phyloP scores from a whole-genome alignment of 2,888 invertebrate genomes.

The Thumatha senex region DNA sequence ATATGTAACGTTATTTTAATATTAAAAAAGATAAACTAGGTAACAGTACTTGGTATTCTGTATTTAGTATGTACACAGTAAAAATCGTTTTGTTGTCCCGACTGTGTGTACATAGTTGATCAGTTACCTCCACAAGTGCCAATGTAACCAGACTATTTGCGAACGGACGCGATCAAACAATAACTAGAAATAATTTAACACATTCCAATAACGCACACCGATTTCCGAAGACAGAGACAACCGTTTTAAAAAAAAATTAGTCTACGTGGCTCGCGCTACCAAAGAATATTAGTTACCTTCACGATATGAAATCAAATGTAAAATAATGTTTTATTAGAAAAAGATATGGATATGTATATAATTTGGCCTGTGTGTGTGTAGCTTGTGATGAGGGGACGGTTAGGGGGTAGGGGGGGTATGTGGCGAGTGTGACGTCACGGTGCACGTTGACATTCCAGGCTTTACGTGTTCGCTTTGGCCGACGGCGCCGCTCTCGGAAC shows the following conservation, averaged over 20 bases:
- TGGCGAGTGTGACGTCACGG: constrained; percentile 32
- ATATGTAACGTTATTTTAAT: constrained; percentile 13
- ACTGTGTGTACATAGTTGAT: constrained; percentile 17
- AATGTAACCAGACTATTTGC: constrained; percentile 49
- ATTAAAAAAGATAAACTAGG: constrained; percentile 16
- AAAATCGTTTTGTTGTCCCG: constrained; percentile 22
- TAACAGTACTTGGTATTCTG: constrained; percentile 11
- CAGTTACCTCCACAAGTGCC: constrained; percentile 71
- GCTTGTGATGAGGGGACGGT: constrained; percentile 49
- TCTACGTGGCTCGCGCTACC: constrained; percentile 75
- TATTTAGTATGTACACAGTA: constrained; percentile 17
- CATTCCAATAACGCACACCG: constrained; percentile 56
- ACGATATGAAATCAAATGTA: constrained; percentile 72
- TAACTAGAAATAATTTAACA: constrained; percentile 61
- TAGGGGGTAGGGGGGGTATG: constrained; percentile 10
- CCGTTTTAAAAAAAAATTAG: constrained; percentile 40
- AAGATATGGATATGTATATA: constrained; percentile 65
- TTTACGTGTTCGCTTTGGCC: constrained; percentile 62
- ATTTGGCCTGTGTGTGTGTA: constrained; percentile 73
- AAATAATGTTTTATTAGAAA: constrained; percentile 68
- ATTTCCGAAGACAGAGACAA: constrained; percentile 46
- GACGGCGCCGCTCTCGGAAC: constrained; percentile 33
- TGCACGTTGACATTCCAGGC: constrained; percentile 69
- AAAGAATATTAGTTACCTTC: constrained; percentile 82
- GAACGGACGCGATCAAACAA: constrained; percentile 58